phyloP scores from a whole-genome alignment of 2,113 vertebrate species.

The Poecile atricapillus region DNA sequence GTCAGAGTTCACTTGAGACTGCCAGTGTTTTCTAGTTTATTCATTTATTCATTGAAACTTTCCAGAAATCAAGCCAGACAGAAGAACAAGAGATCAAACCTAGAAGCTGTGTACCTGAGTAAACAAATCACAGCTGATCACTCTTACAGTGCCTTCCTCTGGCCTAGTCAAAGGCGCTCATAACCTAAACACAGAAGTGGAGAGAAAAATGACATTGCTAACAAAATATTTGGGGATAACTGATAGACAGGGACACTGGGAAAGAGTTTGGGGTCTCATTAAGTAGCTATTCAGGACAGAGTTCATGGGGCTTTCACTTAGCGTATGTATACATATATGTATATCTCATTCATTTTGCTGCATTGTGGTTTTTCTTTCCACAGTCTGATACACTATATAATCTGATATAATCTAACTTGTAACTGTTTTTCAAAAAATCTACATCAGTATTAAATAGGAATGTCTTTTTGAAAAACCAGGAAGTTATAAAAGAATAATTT shows the following conservation, averaged over 20 bases:
- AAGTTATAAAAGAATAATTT: neutral
- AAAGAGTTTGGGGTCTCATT: neutral
- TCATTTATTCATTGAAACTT: neutral
- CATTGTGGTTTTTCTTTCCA: neutral
- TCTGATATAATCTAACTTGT: accelerated
- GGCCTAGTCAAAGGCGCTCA: neutral
- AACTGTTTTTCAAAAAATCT: neutral
- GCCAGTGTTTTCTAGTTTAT: neutral
- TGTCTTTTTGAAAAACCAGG: neutral
- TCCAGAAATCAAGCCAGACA: neutral
- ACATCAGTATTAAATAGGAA: neutral
- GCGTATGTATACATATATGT: neutral
- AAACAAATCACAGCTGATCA: neutral
- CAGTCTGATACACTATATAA: neutral
- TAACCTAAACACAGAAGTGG: neutral
- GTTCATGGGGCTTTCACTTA: neutral
- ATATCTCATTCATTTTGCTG: neutral
- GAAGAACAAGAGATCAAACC: slow-evolving; percentile 1
- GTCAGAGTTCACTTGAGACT: neutral
- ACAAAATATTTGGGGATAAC: neutral
- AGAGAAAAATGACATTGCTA: neutral
- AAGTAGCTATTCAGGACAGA: neutral
- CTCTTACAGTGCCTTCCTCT: neutral
- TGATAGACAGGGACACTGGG: neutral
- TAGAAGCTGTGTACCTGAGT: neutral